Conservation (phyloP, 2,888 invertebrate species). For the Sycophila texana region DNA sequence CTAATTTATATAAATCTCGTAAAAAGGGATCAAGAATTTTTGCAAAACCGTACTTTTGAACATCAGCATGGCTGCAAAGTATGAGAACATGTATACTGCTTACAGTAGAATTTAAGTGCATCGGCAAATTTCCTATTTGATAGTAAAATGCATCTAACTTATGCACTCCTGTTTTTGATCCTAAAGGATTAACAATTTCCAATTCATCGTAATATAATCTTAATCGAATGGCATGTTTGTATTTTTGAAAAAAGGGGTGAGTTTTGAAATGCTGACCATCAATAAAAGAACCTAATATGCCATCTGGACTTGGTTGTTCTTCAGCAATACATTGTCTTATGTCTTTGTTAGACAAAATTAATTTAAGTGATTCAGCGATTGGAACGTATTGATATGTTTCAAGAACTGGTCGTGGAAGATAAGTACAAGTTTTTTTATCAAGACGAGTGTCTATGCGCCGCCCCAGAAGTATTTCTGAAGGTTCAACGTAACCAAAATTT, state of each 20-base stretch:
- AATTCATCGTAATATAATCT: slow-evolving; percentile 58
- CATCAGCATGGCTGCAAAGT: slow-evolving; percentile 53
- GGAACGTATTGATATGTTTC: too few species aligned
- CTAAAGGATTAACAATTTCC: slow-evolving; percentile 57
- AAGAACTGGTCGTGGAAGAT: too few species aligned
- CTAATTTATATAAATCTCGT: slow-evolving; percentile 48
- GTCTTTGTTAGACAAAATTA: too few species aligned
- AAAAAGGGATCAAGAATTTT: slow-evolving; percentile 57
- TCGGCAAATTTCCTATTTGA: slow-evolving; percentile 55
- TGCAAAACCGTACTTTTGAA: slow-evolving; percentile 55
- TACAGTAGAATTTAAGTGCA: slow-evolving; percentile 54
- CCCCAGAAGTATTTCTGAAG: too few species aligned
- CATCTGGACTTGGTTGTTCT: slow-evolving; percentile 45
- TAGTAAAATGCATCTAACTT: slow-evolving; percentile 58
- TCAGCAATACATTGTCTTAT: too few species aligned
- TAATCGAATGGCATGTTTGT: slow-evolving; percentile 47
- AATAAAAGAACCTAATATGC: slow-evolving; percentile 49
- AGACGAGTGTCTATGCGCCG: too few species aligned
- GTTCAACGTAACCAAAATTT: too few species aligned
- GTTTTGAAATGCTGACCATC: slow-evolving; percentile 54
- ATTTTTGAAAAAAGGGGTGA: slow-evolving; percentile 52
- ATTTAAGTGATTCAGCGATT: too few species aligned
- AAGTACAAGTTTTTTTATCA: too few species aligned
- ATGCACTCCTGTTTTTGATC: slow-evolving; percentile 57
- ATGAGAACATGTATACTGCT: slow-evolving; percentile 54